phyloP scores from a whole-genome alignment of 2,113 vertebrate genomes.

The Microcebus murinus region DNA sequence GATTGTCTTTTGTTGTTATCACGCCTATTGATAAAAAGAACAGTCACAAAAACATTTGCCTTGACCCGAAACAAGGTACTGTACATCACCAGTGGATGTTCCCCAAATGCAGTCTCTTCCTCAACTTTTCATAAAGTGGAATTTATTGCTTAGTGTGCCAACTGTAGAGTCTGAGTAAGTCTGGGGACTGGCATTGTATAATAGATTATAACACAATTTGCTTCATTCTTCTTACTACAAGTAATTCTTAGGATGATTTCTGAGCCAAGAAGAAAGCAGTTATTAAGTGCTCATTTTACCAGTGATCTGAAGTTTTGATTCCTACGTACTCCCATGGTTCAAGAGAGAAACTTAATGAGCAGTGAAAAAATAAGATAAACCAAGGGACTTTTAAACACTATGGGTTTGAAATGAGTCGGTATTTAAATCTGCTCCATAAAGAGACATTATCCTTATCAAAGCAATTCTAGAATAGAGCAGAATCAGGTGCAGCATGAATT shows the following conservation, averaged over 20 bases:
- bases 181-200: no score
- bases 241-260: neutral
- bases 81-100: neutral
- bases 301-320: neutral
- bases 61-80: neutral
- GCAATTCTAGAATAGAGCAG: neutral
- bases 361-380: neutral
- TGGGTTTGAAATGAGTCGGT: constrained; percentile 36
- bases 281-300: neutral
- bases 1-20: neutral
- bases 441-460: constrained; percentile 35
- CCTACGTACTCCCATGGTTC: neutral
- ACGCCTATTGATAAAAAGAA: neutral
- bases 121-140: neutral
- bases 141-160: neutral
- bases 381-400: neutral
- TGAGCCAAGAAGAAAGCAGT: neutral
- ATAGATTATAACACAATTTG: neutral
- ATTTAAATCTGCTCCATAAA: neutral
- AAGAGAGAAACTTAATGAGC: neutral
- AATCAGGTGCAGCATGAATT: neutral
- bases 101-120: rapidly evolving
- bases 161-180: neutral
- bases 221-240: neutral
- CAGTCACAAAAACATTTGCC: neutral